These are phyloP conservation scores for Aplidium turbinatum DNA, from an alignment of 23 tunicate genomes.

Conservation along the genomic window DNA sequence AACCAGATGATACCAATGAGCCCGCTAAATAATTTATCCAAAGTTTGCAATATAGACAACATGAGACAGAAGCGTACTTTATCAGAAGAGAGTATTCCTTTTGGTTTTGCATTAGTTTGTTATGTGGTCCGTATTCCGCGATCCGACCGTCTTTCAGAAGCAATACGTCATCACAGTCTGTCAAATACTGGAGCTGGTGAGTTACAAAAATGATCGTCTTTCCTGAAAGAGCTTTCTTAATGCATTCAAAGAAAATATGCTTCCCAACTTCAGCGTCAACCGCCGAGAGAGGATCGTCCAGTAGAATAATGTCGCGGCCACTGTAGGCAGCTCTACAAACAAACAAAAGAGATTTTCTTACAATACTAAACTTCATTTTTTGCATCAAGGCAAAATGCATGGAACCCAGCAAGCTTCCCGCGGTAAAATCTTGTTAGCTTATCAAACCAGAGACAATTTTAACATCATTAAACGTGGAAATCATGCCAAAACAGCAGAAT, in stretches of 20 bases:
- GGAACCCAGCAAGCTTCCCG: too few relatives aligned
- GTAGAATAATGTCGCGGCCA: slow-evolving; percentile 73
- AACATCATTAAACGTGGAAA: too few relatives aligned
- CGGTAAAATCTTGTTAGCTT: too few relatives aligned
- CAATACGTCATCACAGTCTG: slow-evolving; percentile 89
- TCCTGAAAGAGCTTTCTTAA: slow-evolving; percentile 59
- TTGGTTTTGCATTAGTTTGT: slow-evolving; percentile 54
- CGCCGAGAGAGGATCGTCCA: slow-evolving; percentile 97
- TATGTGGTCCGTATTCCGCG: slow-evolving; percentile 83
- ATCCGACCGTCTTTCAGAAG: slow-evolving; percentile 80
- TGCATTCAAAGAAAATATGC: slow-evolving; percentile 92
- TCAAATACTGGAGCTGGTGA: slow-evolving; percentile 89
- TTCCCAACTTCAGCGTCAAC: slow-evolving; percentile 98
- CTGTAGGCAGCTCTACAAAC: slow-evolving; percentile 89
- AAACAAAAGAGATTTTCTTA: too few relatives aligned
- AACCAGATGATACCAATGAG: too few relatives aligned
- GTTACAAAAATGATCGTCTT: slow-evolving; percentile 90
- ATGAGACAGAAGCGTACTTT: slow-evolving; percentile 21
- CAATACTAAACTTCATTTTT: too few relatives aligned
- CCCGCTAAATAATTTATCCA: too few relatives aligned
- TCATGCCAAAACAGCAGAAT: too few relatives aligned
- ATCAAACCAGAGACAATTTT: too few relatives aligned
- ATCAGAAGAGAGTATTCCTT: slow-evolving; percentile 60
- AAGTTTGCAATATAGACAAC: background rate
- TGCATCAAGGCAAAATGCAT: too few relatives aligned